Evolutionary conservation across 2,113 vertebrate species (phyloP).

Genomic region (Cettia cetti): DNA sequence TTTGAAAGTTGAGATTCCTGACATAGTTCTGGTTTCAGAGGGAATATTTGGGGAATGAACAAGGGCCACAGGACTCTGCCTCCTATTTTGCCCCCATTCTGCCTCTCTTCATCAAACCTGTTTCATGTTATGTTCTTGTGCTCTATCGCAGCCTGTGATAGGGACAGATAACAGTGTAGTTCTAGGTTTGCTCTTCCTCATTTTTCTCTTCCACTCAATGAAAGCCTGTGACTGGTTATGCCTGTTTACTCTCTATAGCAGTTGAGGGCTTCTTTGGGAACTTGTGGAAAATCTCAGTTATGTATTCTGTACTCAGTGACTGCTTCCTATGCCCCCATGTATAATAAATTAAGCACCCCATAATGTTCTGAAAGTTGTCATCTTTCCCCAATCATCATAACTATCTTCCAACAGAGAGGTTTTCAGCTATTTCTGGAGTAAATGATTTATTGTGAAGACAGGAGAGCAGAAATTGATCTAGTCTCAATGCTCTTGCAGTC

Average conservation of each 20-base stretch:
- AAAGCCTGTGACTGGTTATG: background rate
- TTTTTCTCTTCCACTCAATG: background rate
- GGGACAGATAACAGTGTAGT: background rate
- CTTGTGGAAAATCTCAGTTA: background rate
- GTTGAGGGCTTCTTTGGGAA: background rate
- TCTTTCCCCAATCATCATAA: background rate
- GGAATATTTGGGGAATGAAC: background rate
- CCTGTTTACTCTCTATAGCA: background rate
- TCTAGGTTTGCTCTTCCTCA: background rate
- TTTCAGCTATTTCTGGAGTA: background rate
- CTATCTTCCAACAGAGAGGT: background rate
- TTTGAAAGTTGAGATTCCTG: conserved; percentile 28
- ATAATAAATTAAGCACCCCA: background rate
- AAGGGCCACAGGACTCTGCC: background rate
- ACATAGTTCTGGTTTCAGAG: conserved; percentile 15
- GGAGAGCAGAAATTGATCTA: background rate
- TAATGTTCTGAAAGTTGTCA: background rate
- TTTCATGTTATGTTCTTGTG: background rate
- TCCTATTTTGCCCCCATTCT: background rate
- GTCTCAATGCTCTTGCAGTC: background rate
- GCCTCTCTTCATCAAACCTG: background rate
- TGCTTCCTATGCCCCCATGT: background rate
- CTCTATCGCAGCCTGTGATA: background rate
- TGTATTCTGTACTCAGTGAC: background rate
- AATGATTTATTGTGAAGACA: background rate